phyloP scores from a whole-genome alignment of 2,888 invertebrate genomes.

The Protonemura montana region DNA sequence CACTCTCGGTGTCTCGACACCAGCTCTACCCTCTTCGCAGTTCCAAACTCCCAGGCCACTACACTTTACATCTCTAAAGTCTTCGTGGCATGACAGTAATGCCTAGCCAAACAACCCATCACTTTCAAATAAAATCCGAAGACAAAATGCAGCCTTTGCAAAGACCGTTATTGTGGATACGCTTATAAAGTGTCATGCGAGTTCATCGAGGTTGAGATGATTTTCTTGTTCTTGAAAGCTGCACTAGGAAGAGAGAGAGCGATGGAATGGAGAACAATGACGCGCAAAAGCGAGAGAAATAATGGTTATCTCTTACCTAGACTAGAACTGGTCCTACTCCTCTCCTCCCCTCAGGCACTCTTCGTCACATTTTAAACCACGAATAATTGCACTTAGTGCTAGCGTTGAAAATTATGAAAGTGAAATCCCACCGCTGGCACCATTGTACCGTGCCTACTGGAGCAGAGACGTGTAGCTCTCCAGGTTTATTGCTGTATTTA shows the following conservation, averaged over 20 bases:
- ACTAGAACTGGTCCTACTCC: neutral
- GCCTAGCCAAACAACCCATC: neutral
- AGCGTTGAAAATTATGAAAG: neutral
- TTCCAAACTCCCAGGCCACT: neutral
- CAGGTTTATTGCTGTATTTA: neutral
- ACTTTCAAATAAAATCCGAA: neutral
- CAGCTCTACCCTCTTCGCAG: neutral
- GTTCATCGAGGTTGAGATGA: neutral
- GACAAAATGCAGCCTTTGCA: neutral
- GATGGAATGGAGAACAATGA: no score
- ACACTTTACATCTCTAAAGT: conserved; percentile 2
- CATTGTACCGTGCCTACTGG: neutral
- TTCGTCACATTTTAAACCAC: neutral
- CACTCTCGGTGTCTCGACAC: neutral
- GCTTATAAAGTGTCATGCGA: neutral
- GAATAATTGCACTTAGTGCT: neutral
- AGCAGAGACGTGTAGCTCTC: neutral
- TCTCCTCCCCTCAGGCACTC: neutral
- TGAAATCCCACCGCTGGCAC: neutral
- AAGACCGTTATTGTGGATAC: neutral
- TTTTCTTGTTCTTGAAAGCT: neutral
- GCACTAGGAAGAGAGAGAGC: neutral
- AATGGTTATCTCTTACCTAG: no score
- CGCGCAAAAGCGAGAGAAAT: no score
- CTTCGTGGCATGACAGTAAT: neutral